Evolutionary conservation across 1,140 invertebrate genomes (phyloP).

Genomic region (Oedothorax gibbosus): DNA sequence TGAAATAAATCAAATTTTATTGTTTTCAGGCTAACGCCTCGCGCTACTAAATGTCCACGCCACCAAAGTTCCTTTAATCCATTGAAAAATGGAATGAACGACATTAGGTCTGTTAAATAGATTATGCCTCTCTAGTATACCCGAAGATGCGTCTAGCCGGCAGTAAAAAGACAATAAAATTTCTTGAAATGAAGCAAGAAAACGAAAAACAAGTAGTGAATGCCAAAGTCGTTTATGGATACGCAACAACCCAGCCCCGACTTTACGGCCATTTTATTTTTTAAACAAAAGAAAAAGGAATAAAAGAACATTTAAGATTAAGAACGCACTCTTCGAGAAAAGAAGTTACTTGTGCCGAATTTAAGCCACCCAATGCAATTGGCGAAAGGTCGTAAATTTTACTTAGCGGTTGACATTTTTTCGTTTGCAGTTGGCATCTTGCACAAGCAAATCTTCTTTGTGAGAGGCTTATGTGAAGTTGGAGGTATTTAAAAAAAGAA

Average conservation of each 20-base stretch:
- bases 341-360: conserved; percentile 35
- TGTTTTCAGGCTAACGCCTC: too few relatives aligned
- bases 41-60: too few relatives aligned
- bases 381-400: conserved; percentile 58
- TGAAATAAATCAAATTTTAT: too few relatives aligned
- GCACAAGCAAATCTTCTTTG: conserved; percentile 37
- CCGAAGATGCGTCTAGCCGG: neutral
- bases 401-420: conserved; percentile 54
- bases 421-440: conserved; percentile 14
- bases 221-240: conserved; percentile 21
- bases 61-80: too few relatives aligned
- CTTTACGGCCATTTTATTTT: neutral
- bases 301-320: neutral
- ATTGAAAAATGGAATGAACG: too few relatives aligned
- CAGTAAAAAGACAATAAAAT: conserved; percentile 45
- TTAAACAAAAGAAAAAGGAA: neutral
- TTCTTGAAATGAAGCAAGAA: neutral
- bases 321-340: neutral
- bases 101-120: conserved; percentile 3
- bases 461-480: conserved; percentile 14
- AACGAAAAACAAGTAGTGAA: neutral
- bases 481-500: neutral
- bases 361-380: conserved; percentile 49
- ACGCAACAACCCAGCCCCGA: conserved; percentile 28
- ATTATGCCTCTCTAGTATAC: conserved; percentile 16